Evolutionary conservation across 2,113 vertebrate genomes (phyloP).

Genomic region (Plecotus auritus): DNA sequence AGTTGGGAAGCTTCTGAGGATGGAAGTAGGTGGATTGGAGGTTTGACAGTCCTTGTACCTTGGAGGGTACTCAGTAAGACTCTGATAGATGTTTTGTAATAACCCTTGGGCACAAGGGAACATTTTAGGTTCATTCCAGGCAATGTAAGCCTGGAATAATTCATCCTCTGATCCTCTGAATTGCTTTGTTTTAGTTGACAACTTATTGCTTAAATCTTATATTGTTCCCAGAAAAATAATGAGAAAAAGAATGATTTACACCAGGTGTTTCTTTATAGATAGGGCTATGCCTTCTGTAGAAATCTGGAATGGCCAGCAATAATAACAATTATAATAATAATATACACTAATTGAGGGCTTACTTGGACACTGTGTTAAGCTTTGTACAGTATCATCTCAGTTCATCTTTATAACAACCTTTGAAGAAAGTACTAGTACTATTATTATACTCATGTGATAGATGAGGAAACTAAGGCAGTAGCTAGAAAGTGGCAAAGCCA

Average conservation of each 20-base stretch:
- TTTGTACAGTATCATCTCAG: background rate
- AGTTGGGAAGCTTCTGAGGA: background rate
- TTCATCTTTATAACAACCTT: background rate
- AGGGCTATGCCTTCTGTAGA: background rate
- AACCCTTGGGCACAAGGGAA: background rate
- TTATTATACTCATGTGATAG: background rate
- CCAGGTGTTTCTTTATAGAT: slow-evolving; percentile 5
- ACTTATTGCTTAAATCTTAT: background rate
- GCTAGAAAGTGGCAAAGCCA: background rate
- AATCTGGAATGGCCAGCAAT: background rate
- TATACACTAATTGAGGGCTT: background rate
- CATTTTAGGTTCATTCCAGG: slow-evolving; percentile 20
- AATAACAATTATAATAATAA: background rate
- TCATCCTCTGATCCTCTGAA: slow-evolving; percentile 31
- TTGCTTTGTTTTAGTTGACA: slow-evolving; percentile 41
- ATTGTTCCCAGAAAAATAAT: slow-evolving; percentile 30
- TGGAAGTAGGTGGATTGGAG: background rate
- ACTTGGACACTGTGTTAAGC: background rate
- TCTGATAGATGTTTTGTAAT: slow-evolving; percentile 47
- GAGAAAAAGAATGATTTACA: background rate
- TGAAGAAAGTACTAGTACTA: background rate
- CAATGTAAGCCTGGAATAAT: slow-evolving; percentile 9
- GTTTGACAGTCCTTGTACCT: background rate
- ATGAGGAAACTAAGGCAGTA: background rate
- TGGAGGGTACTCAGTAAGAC: background rate